These are phyloP conservation scores for Amaurobius ferox DNA, from an alignment of 2,888 invertebrate species.

Conservation along the genomic window DNA sequence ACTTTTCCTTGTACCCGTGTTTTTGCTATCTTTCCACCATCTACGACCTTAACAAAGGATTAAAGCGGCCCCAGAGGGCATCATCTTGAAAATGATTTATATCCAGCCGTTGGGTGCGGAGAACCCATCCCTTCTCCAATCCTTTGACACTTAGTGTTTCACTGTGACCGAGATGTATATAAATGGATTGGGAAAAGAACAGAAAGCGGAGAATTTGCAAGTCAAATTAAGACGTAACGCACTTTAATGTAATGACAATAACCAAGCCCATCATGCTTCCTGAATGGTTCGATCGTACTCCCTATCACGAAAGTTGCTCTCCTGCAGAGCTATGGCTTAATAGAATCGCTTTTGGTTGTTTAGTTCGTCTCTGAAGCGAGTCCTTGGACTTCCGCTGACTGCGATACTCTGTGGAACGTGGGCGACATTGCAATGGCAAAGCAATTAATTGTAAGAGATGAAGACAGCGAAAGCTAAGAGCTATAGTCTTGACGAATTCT, in stretches of 20 bases:
- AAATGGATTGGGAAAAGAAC: neutral
- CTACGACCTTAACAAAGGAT: conserved; percentile 10
- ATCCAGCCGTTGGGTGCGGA: conserved; percentile 9
- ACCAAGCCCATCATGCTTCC: conserved; percentile 13
- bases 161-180: conserved; percentile 6
- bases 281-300: neutral
- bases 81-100: neutral
- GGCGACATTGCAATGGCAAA: neutral
- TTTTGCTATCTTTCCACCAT: neutral
- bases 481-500: too few relatives aligned
- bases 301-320: neutral
- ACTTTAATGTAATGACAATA: neutral
- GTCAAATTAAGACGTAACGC: conserved; percentile 22
- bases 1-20: neutral
- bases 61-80: neutral
- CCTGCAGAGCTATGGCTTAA: neutral
- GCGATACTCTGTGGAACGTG: neutral
- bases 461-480: too few relatives aligned
- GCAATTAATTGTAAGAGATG: neutral
- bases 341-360: neutral
- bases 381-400: neutral
- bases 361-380: neutral
- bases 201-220: conserved; percentile 10
- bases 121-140: conserved; percentile 7
- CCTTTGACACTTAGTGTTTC: conserved; percentile 9